A percentile compares a stretch with the other conserved stretches of the same genome.
Conservation (phyloP, 2,113 vertebrate genomes). For the Collichthys lucidus region DNA sequence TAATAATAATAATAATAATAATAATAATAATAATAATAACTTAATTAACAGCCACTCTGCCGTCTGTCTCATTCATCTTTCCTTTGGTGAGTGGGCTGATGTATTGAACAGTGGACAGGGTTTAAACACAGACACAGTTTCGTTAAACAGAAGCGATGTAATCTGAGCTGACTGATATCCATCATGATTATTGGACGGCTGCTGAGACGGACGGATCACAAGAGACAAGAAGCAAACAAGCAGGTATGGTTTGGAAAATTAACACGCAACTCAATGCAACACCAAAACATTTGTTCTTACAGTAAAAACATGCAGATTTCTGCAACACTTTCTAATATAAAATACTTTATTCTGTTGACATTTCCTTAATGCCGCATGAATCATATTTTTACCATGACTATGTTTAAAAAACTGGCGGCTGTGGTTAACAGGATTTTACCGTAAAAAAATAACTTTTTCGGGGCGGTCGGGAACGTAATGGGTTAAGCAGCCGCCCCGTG, state of each 20-base stretch:
- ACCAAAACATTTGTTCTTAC: no score
- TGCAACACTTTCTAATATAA: no score
- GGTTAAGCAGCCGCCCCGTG: no score
- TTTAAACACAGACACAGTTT: constrained; percentile 24
- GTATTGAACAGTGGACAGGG: not conserved
- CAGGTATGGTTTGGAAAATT: not conserved
- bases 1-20: not conserved
- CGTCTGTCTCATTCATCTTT: constrained; percentile 3
- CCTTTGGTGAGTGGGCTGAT: constrained; percentile 2
- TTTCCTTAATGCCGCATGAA: no score
- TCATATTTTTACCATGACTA: no score
- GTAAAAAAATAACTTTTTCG: no score
- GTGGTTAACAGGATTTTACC: no score
- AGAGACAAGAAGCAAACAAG: not conserved
- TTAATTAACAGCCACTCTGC: not conserved
- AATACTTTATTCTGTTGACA: no score
- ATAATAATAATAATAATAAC: not conserved
- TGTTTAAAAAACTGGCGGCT: no score
- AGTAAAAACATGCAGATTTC: no score
- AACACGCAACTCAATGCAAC: no score
- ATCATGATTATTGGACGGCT: constrained; percentile 6
- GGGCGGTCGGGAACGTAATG: no score
- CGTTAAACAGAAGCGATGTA: constrained; percentile 29
- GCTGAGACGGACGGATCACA: constrained; percentile 1
- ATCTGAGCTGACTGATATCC: constrained; percentile 12